phyloP scores from a whole-genome alignment of 2,797 vertebrate genomes.

The Myotis findleyi region DNA sequence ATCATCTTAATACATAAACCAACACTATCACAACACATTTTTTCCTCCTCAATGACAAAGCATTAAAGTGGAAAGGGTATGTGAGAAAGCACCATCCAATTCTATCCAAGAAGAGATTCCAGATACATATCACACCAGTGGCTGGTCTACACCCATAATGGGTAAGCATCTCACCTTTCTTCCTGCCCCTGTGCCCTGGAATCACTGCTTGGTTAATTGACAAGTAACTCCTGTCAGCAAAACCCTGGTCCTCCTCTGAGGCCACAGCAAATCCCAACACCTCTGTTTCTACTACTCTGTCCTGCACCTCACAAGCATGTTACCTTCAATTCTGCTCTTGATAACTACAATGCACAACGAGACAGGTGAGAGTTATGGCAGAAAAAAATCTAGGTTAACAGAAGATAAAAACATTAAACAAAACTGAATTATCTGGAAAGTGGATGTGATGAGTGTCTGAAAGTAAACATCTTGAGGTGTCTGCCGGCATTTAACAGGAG shows the following conservation, averaged over 20 bases:
- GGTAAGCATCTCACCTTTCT: not conserved
- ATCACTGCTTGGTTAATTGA: not conserved
- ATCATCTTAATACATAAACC: not conserved
- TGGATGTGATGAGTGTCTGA: not conserved
- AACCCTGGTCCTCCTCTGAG: not conserved
- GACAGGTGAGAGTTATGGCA: not conserved
- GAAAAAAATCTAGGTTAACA: not conserved
- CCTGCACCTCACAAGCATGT: no score
- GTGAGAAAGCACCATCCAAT: not conserved
- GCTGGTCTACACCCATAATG: no score
- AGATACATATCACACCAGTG: not conserved
- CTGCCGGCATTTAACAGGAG: not conserved
- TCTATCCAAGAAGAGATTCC: not conserved
- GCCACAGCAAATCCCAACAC: not conserved
- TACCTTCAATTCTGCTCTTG: not conserved
- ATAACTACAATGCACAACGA: not conserved
- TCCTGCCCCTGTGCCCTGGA: not conserved
- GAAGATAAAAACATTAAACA: not conserved
- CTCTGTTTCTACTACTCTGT: not conserved
- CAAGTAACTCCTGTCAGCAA: not conserved
- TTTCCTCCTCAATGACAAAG: not conserved
- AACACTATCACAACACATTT: not conserved
- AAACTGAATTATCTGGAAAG: not conserved
- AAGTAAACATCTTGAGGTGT: not conserved
- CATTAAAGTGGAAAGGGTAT: not conserved